Evolutionary conservation across 1,140 invertebrate species (phyloP).

Genomic region (Ips nitidus): DNA sequence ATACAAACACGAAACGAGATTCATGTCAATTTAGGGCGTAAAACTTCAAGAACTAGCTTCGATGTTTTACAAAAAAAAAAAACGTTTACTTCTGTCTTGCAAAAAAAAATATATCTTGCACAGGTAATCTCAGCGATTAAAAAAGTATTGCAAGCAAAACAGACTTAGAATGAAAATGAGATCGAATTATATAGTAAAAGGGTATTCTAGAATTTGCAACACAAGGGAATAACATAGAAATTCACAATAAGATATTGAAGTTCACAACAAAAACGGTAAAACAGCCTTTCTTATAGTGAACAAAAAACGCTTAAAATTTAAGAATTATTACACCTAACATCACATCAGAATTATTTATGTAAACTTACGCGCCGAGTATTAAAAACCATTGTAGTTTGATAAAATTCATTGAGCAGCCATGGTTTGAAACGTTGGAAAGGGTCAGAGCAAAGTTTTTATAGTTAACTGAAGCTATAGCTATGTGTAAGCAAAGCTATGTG

Average conservation of each 20-base stretch:
- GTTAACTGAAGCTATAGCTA: background rate
- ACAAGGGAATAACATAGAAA: conserved; percentile 10
- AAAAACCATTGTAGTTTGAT: conserved; percentile 11
- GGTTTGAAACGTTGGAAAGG: background rate
- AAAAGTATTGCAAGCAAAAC: background rate
- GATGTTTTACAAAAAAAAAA: too few species aligned
- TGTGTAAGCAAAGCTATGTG: background rate
- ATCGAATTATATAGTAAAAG: conserved; percentile 26
- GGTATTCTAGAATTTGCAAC: conserved; percentile 8
- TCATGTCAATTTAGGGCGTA: too few species aligned
- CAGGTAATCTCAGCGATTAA: too few species aligned
- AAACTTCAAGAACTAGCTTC: too few species aligned
- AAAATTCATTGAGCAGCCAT: conserved; percentile 23
- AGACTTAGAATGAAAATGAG: conserved; percentile 11
- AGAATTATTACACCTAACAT: conserved; percentile 33
- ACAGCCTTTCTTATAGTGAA: conserved; percentile 15
- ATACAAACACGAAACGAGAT: too few species aligned
- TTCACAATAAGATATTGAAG: conserved; percentile 14
- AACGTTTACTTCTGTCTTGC: too few species aligned
- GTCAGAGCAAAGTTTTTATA: background rate
- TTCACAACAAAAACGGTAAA: conserved; percentile 22
- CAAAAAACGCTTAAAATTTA: conserved; percentile 20
- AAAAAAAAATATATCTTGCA: too few species aligned
- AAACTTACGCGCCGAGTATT: conserved; percentile 26
- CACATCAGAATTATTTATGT: conserved; percentile 33